Evolutionary conservation across 2,888 invertebrate genomes (phyloP), one percentile per base, ranked within the genome.

Genomic region (Bellardia bayeri): DNA sequence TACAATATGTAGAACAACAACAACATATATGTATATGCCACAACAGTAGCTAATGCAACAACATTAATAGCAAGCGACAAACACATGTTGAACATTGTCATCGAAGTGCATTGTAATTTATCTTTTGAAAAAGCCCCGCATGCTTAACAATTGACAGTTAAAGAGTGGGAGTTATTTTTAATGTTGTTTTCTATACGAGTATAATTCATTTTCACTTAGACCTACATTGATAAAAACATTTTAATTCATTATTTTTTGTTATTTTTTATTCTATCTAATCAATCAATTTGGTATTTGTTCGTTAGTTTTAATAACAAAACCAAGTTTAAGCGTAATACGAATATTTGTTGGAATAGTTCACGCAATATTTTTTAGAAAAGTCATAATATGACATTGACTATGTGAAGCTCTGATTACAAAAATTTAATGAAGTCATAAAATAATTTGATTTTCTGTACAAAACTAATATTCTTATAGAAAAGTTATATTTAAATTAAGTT

Each of bases 81-180:
- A 87, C 83, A 87, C 58, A 84, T 87, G 87, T 87, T 81, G 30
- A 51, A 80, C 54, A 64, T 74, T 82, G 82, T 75, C 56, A 82
- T 69, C 63, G 23, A 75, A 80, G 61, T 63, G 71, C 58, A 64
- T 72, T 71, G 42, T 76, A 72, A 75, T 80, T 79, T 80, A 78
- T 85, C 64, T 76, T 85, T 71, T 58, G 7, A 9, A 64, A 61
- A 81, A 30, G 8, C 40, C 64, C 68, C 40, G 71, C 75, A 42
- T 61, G 23, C 9, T 16, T 6, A 13, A 45, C n/a, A 82, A 45
- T 51, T 63, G 61, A 63, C 30, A 61, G 45, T 72, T 42, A 45
- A 81, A 63, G 54, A 64, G 85, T 85, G 86, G 86, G 82, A 78
- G 86, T 63, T n/a, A 14, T 71, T 80, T 69, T 69, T 69, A n/a